A percentile compares a stretch with the other conserved stretches of the same genome.
These are phyloP conservation scores for Steinernema scapterisci DNA, from an alignment of 2,888 invertebrate species.

Conservation along the genomic window DNA sequence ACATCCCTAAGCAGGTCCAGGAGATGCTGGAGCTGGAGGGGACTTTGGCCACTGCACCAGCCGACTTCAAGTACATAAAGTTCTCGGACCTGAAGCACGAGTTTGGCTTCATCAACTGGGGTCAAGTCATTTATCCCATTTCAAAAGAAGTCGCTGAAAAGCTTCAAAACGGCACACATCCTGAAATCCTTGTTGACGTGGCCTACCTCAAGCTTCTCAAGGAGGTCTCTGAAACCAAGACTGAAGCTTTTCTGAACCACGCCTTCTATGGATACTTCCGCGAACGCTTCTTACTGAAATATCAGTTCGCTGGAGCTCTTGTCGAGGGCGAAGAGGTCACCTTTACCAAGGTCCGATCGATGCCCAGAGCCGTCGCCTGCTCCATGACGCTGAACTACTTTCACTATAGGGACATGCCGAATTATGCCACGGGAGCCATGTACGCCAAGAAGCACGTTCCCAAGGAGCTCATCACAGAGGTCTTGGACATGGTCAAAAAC, in stretches of 20 bases:
- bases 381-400: background rate
- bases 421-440: background rate
- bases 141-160: too few relatives aligned
- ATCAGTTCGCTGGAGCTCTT: background rate
- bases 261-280: background rate
- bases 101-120: too few relatives aligned
- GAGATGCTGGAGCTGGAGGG: background rate
- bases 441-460: slow-evolving; percentile 1
- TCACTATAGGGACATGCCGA: background rate
- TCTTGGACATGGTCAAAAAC: background rate
- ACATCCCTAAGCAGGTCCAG: background rate
- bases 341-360: too few relatives aligned
- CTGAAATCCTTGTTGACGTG: background rate
- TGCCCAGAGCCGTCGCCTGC: background rate
- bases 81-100: too few relatives aligned
- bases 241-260: background rate
- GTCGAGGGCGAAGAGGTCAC: background rate
- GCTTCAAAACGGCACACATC: background rate
- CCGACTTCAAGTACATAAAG: too few relatives aligned
- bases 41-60: background rate
- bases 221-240: background rate
- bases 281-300: background rate
- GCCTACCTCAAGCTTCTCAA: background rate
- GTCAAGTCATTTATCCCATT: background rate
- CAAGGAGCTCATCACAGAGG: background rate